Conservation (phyloP, 2,888 invertebrate species). For the Aphodius granarius region DNA sequence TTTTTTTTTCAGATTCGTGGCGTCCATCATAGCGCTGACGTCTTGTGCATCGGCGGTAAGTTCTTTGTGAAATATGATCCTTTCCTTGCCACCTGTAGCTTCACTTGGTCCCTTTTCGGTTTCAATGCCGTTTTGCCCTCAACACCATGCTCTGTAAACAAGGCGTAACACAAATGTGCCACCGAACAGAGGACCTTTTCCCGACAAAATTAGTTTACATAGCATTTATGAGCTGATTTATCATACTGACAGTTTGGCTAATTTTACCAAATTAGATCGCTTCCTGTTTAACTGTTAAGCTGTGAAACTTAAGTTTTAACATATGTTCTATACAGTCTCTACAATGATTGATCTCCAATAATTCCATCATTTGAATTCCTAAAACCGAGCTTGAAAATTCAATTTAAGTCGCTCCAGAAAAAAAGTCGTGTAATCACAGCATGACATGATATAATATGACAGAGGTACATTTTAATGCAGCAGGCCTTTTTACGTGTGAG, state of each 20-base stretch:
- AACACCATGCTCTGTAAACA: background rate
- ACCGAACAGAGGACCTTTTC: background rate
- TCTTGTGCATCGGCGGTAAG: conserved; percentile 57
- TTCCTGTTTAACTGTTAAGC: background rate
- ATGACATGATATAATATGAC: background rate
- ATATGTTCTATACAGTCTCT: background rate
- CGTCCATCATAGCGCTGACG: conserved; percentile 55
- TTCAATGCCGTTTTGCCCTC: background rate
- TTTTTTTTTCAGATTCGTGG: conserved; percentile 56
- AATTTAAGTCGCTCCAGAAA: background rate
- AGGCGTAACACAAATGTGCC: background rate
- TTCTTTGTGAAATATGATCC: conserved; percentile 32
- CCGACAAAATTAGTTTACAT: background rate
- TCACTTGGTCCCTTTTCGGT: background rate
- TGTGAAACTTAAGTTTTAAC: background rate
- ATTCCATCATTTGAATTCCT: no score
- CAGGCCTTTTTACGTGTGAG: background rate
- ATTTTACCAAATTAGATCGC: background rate
- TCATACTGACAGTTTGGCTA: background rate
- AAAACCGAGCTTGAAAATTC: no score
- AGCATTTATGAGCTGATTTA: background rate
- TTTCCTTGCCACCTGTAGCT: conserved; percentile 20
- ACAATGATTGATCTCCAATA: no score
- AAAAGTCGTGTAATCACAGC: background rate
- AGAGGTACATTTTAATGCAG: background rate